Percentiles rank a stretch among this genome's conserved stretches.
These are phyloP conservation scores for Triplophysa tibetana DNA, from an alignment of 2,113 vertebrate genomes.

Conservation along the genomic window DNA sequence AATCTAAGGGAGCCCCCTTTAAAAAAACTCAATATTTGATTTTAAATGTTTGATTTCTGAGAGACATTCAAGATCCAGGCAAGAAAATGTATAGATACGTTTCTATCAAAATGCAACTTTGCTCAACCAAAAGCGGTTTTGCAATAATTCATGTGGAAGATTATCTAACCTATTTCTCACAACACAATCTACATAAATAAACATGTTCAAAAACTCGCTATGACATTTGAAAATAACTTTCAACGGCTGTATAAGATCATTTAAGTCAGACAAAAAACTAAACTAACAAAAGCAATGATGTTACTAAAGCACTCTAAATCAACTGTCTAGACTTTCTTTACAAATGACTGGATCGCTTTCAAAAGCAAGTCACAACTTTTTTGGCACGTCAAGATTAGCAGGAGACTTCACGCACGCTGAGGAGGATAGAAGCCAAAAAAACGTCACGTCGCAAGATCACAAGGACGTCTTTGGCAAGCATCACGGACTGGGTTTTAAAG, in stretches of 20 bases:
- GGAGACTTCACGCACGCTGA: conserved; percentile 30
- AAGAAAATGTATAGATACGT: too few relatives aligned
- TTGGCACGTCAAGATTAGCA: conserved; percentile 49
- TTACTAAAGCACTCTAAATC: conserved; percentile 17
- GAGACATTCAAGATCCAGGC: too few relatives aligned
- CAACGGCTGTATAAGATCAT: conserved; percentile 36
- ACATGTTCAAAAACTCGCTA: background rate
- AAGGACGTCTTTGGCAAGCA: conserved; percentile 13
- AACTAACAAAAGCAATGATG: conserved; percentile 45
- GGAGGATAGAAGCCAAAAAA: conserved; percentile 47
- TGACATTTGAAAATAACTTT: conserved; percentile 44
- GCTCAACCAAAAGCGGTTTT: too few relatives aligned
- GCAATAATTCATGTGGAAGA: too few relatives aligned
- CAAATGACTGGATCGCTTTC: conserved; percentile 48
- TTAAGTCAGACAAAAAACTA: conserved; percentile 27
- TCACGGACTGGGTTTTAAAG: conserved; percentile 16
- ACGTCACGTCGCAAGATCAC: conserved; percentile 31
- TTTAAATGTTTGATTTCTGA: too few relatives aligned
- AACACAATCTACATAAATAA: conserved; percentile 13
- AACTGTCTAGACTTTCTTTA: conserved; percentile 55
- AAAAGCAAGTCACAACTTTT: conserved; percentile 56
- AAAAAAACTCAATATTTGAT: too few relatives aligned
- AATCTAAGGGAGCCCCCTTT: background rate
- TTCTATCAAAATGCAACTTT: too few relatives aligned
- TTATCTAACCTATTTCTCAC: background rate